These are phyloP conservation scores for Melangyna quadrimaculata DNA, from an alignment of 2,888 invertebrate genomes.

Conservation along the genomic window DNA sequence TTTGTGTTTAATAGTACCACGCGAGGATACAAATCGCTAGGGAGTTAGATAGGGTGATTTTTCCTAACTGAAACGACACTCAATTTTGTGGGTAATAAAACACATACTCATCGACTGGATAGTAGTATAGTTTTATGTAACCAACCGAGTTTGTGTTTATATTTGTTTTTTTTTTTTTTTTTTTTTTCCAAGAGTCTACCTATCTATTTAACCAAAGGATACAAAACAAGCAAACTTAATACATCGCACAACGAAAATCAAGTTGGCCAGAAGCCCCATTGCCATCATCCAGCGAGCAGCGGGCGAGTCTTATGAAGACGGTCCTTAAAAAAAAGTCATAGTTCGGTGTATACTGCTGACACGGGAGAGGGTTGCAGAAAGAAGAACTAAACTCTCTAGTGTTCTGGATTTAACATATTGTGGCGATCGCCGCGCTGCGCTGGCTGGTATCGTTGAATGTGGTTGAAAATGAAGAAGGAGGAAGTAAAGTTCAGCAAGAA, in stretches of 20 bases:
- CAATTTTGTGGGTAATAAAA: constrained; percentile 71
- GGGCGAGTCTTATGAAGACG: not conserved
- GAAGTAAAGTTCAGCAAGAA: constrained; percentile 42
- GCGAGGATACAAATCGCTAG: constrained; percentile 63
- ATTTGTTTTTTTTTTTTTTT: constrained; percentile 28
- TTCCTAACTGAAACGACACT: constrained; percentile 70
- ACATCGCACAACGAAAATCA: constrained; percentile 60
- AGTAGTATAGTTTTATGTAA: constrained; percentile 67
- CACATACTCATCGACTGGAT: constrained; percentile 64
- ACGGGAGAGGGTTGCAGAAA: not conserved
- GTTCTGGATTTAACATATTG: constrained; percentile 19
- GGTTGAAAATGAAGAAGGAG: constrained; percentile 41
- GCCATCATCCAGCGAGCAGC: not conserved
- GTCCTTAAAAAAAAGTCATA: constrained; percentile 1
- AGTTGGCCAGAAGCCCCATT: constrained; percentile 37
- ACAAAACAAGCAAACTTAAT: constrained; percentile 32
- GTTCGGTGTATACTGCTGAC: not conserved
- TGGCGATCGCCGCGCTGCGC: not conserved
- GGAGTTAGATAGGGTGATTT: constrained; percentile 67
- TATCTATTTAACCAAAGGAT: constrained; percentile 41
- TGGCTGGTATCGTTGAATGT: not conserved
- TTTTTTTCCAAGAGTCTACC: too few species aligned
- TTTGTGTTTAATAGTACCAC: constrained; percentile 40
- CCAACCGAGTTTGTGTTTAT: constrained; percentile 45
- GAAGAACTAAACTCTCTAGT: not conserved